Evolutionary conservation across 2,797 vertebrate genomes (phyloP).

Genomic region (Miichthys miiuy): DNA sequence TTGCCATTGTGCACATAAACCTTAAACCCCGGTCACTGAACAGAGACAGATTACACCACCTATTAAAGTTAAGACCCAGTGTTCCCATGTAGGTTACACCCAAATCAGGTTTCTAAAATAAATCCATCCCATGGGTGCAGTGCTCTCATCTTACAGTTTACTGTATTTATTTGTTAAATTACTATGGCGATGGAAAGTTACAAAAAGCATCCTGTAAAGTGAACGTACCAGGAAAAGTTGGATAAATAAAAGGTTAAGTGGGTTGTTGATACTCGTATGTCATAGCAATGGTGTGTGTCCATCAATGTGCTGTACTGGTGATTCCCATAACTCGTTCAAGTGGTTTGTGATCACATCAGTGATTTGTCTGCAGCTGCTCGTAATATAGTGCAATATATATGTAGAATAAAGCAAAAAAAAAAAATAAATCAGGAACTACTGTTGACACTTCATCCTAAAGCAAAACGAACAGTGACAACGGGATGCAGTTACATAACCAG

Average conservation of each 20-base stretch:
- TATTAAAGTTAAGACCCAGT: constrained; percentile 23
- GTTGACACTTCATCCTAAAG: not conserved
- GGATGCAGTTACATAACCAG: constrained; percentile 1
- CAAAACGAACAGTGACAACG: not conserved
- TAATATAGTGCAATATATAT: not conserved
- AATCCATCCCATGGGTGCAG: not conserved
- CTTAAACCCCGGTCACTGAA: not conserved
- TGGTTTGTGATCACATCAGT: not conserved
- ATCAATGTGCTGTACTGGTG: no score
- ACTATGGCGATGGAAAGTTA: not conserved
- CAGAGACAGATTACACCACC: constrained; percentile 1
- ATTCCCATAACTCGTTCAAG: not conserved
- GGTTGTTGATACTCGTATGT: not conserved
- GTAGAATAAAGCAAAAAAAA: not conserved
- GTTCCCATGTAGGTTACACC: constrained; percentile 33
- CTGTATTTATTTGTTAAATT: not conserved
- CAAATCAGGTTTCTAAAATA: constrained; percentile 35
- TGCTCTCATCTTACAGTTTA: constrained; percentile 22
- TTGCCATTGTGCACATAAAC: constrained; percentile 16
- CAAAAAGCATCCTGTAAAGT: not conserved
- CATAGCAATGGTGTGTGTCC: no score
- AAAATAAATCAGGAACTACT: not conserved
- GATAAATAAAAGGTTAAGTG: not conserved
- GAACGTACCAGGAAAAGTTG: no score
- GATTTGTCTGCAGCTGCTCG: not conserved